Percentiles rank a stretch among this genome's conserved stretches.
Evolutionary conservation across 2,113 vertebrate species (phyloP).

Genomic region (Nanorana parkeri): DNA sequence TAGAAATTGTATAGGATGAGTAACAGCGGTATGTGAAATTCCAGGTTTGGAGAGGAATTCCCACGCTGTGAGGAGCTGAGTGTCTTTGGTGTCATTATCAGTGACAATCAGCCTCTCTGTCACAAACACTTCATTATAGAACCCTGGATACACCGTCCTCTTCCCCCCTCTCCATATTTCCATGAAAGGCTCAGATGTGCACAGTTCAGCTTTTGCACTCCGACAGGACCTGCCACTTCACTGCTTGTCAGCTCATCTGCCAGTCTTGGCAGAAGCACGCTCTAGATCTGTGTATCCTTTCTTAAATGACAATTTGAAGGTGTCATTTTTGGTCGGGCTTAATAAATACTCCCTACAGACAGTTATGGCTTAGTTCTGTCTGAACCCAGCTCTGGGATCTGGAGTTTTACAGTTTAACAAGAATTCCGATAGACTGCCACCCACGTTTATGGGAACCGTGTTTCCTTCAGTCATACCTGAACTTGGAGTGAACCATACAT

Average conservation of each 20-base stretch:
- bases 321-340: constrained; percentile 52
- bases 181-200: constrained; percentile 66
- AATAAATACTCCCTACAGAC: constrained; percentile 69
- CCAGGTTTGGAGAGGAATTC: background rate
- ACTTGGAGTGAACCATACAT: constrained; percentile 36
- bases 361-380: constrained; percentile 68
- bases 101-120: constrained; percentile 36
- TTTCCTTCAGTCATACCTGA: constrained; percentile 30
- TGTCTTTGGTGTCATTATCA: constrained; percentile 17
- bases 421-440: constrained; percentile 58
- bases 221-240: constrained; percentile 71
- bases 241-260: constrained; percentile 67
- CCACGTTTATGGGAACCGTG: background rate
- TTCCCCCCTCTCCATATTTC: constrained; percentile 62
- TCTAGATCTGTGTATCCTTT: constrained; percentile 57
- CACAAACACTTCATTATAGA: constrained; percentile 53
- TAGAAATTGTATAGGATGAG: no score
- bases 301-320: constrained; percentile 68
- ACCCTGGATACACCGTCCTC: constrained; percentile 24
- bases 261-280: constrained; percentile 60
- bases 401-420: constrained; percentile 56
- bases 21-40: background rate
- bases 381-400: constrained; percentile 61
- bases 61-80: constrained; percentile 9
- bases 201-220: constrained; percentile 62